Conservation (phyloP, 2,113 vertebrate species). For the Saguinus imperator region DNA sequence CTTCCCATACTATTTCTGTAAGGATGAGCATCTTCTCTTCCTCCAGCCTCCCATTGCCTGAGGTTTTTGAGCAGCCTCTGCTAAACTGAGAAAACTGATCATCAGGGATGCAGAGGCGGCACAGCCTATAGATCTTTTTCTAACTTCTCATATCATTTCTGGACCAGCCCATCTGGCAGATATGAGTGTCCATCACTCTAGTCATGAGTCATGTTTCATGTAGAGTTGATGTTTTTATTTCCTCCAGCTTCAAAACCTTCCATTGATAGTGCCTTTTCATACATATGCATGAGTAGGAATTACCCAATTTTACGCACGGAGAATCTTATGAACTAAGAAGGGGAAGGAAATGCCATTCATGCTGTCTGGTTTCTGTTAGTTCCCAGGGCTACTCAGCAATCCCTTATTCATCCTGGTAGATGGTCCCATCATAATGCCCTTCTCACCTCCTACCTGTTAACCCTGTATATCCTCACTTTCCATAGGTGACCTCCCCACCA, state of each 20-base stretch:
- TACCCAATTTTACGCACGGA: background rate
- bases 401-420: background rate
- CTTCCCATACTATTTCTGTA: background rate
- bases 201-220: background rate
- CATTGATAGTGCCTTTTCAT: background rate
- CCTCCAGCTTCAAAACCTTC: background rate
- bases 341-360: background rate
- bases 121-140: background rate
- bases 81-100: background rate
- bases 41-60: background rate
- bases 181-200: background rate
- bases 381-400: too few relatives aligned
- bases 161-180: background rate
- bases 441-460: background rate
- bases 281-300: constrained; percentile 32
- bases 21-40: background rate
- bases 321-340: background rate
- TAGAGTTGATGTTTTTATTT: constrained; percentile 35
- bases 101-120: background rate
- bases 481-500: too few relatives aligned
- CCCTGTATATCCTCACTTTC: background rate
- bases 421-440: background rate
- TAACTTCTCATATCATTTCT: background rate
- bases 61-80: background rate
- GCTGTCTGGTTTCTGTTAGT: background rate